Evolutionary conservation across 2,888 invertebrate genomes (phyloP).

Genomic region (Frankliniella intonsa): DNA sequence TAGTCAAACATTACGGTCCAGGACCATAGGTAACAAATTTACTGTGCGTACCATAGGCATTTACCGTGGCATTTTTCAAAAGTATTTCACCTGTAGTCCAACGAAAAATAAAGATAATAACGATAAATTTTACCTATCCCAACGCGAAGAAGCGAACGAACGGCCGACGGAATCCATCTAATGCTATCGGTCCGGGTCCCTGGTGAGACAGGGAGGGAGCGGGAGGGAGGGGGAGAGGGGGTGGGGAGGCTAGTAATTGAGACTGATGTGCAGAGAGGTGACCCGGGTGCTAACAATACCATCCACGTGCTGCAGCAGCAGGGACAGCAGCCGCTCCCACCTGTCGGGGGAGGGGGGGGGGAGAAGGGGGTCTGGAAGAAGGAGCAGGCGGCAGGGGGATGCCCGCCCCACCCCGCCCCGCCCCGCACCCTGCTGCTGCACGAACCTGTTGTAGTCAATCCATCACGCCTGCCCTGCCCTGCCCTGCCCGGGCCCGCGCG

Average conservation of each 20-base stretch:
- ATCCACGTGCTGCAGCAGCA: neutral
- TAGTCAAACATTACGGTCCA: too few species aligned
- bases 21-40: too few species aligned
- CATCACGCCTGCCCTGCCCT: neutral
- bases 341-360: neutral
- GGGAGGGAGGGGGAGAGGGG: neutral
- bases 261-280: conserved; percentile 13
- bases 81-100: too few species aligned
- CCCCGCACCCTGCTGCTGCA: neutral
- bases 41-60: too few species aligned
- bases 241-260: neutral
- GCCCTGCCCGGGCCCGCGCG: neutral
- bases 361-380: neutral
- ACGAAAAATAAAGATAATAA: too few species aligned
- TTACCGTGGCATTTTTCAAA: too few species aligned
- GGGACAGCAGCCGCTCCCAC: neutral
- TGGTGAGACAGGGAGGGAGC: too few species aligned
- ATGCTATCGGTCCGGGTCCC: too few species aligned
- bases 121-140: too few species aligned
- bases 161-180: too few species aligned
- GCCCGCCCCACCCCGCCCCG: neutral
- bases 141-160: too few species aligned
- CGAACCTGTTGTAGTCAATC: conserved; percentile 17
- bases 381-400: neutral
- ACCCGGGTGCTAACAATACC: conserved; percentile 24